A percentile compares a stretch with the other conserved stretches of the same genome.
These are phyloP conservation scores for Oenanthe melanoleuca DNA, from an alignment of 2,113 vertebrate genomes.

Conservation along the genomic window DNA sequence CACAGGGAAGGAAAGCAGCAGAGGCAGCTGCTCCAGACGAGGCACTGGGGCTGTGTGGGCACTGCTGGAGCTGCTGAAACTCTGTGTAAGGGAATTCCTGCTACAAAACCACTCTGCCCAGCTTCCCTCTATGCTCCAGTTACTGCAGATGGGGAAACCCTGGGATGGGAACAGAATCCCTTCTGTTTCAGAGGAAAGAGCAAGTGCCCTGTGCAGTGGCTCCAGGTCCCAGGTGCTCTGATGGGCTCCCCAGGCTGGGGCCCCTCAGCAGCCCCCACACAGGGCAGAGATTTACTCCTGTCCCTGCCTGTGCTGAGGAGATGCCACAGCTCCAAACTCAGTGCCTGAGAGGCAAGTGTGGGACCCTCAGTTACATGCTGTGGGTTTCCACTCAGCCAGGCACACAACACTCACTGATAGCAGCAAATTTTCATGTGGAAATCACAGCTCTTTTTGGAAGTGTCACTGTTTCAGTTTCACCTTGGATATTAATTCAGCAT, in stretches of 20 bases:
- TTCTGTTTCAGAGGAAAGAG: too few species aligned
- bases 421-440: background rate
- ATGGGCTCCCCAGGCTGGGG: background rate
- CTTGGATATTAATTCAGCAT: background rate
- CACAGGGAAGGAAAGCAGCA: background rate
- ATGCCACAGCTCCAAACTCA: background rate
- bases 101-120: accelerated
- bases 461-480: background rate
- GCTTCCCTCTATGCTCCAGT: background rate
- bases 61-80: background rate
- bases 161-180: background rate
- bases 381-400: background rate
- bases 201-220: background rate
- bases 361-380: background rate
- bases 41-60: accelerated
- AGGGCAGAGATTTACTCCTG: background rate
- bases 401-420: background rate
- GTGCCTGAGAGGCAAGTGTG: accelerated
- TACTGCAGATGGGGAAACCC: background rate
- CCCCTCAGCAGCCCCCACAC: background rate
- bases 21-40: background rate
- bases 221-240: background rate
- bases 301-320: background rate
- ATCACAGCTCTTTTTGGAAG: background rate
- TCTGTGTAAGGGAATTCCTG: accelerated